phyloP scores from a whole-genome alignment of 2,113 vertebrate species.

The Spheniscus mendiculus region DNA sequence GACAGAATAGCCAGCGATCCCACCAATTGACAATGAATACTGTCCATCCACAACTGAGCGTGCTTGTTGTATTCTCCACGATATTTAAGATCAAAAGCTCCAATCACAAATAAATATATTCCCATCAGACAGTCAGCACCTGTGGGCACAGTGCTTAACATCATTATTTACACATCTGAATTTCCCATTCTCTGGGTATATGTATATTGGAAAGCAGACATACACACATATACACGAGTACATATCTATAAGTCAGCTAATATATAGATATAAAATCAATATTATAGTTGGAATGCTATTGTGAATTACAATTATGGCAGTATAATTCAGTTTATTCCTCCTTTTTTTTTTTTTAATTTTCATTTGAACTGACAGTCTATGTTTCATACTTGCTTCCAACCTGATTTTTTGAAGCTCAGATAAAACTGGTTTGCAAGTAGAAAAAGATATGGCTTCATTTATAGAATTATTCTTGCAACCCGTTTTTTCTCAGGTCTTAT shows the following conservation, averaged over 20 bases:
- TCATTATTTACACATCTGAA: conserved; percentile 52
- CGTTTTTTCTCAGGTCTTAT: not conserved
- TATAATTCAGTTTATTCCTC: not conserved
- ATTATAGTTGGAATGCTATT: not conserved
- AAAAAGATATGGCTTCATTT: not conserved
- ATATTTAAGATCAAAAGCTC: conserved; percentile 92
- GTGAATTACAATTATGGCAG: not conserved
- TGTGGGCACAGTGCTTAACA: conserved; percentile 64
- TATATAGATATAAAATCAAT: not conserved
- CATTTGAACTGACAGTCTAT: not conserved
- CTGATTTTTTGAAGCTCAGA: not conserved
- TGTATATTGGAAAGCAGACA: not conserved
- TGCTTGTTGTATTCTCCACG: conserved; percentile 95
- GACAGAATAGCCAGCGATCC: conserved; percentile 95
- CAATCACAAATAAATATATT: conserved; percentile 95
- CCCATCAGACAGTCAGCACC: conserved; percentile 98
- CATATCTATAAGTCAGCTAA: not conserved
- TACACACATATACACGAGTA: not conserved
- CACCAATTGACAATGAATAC: conserved; percentile 88
- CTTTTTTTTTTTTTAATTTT: not conserved
- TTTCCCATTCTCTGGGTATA: not conserved
- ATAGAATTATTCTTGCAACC: not conserved
- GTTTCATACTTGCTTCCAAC: not conserved
- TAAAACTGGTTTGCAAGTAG: not conserved
- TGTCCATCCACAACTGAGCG: conserved; percentile 96